Percentiles rank a stretch among this genome's conserved stretches.
Evolutionary conservation across 2,888 invertebrate genomes (phyloP).

Genomic region (Toxonevra muliebris): DNA sequence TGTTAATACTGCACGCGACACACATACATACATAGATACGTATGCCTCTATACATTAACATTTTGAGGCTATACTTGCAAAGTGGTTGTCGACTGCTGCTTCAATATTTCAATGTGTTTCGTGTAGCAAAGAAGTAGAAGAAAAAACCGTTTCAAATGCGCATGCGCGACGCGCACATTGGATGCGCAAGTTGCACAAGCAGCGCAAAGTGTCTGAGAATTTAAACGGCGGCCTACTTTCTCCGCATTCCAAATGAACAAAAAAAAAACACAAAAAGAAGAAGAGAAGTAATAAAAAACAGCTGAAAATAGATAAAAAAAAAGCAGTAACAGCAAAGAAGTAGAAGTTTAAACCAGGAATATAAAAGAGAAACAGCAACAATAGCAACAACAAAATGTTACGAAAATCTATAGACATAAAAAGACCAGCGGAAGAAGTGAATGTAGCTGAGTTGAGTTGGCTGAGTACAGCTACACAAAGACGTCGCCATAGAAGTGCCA

Average conservation of each 20-base stretch:
- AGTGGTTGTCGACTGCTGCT: not conserved
- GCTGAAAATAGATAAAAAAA: no score
- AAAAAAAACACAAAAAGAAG: no score
- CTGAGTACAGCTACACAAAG: no score
- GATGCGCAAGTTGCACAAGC: constrained; percentile 30
- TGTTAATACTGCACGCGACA: constrained; percentile 1
- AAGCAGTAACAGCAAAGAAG: no score
- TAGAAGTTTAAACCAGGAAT: no score
- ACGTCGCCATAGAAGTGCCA: no score
- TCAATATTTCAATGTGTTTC: not conserved
- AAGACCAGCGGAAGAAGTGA: no score
- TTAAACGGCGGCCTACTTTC: constrained; percentile 64
- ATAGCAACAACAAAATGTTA: no score
- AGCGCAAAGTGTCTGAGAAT: constrained; percentile 51
- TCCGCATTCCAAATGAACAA: constrained; percentile 58
- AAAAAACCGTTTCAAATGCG: not conserved
- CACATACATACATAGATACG: not conserved
- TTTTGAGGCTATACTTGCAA: not conserved
- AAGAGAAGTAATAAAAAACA: no score
- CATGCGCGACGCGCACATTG: constrained; percentile 20
- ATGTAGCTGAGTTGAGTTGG: no score
- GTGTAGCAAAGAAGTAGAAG: not conserved
- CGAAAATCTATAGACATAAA: no score
- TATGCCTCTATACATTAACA: not conserved
- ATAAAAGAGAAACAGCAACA: no score